Evolutionary conservation across 2,113 vertebrate species (phyloP).

Genomic region (Ranitomeya imitator): DNA sequence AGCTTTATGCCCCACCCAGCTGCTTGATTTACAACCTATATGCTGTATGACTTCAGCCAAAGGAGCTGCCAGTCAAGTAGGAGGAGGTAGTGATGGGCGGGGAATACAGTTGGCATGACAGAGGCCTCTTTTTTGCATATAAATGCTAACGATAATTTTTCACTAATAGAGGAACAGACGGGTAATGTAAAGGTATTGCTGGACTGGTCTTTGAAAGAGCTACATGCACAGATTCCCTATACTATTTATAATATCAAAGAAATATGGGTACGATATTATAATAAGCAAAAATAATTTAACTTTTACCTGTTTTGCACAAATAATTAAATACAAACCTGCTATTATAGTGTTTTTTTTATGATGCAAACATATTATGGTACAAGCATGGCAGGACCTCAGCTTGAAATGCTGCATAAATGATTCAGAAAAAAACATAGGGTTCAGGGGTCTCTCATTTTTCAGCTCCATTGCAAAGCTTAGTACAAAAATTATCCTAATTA

Average conservation of each 20-base stretch:
- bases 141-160: no score
- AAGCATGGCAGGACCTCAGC: conserved; percentile 81
- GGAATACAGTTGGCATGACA: no score
- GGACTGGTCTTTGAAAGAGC: no score
- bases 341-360: conserved; percentile 5
- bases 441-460: conserved; percentile 77
- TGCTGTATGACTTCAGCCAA: no score
- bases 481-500: conserved; percentile 57
- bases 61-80: no score
- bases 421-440: conserved; percentile 83
- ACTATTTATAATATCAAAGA: neutral
- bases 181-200: no score
- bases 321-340: conserved; percentile 2
- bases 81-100: no score
- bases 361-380: conserved; percentile 64
- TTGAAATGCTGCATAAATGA: conserved; percentile 88
- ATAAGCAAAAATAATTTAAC: neutral
- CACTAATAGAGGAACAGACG: no score
- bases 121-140: no score
- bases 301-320: conserved; percentile 14
- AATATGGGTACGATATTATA: neutral
- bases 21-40: no score
- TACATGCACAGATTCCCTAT: no score
- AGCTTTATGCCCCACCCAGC: no score
- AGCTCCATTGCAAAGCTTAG: conserved; percentile 60